Conservation (phyloP, 2,888 invertebrate genomes). For the Ectropis crepuscularia region DNA sequence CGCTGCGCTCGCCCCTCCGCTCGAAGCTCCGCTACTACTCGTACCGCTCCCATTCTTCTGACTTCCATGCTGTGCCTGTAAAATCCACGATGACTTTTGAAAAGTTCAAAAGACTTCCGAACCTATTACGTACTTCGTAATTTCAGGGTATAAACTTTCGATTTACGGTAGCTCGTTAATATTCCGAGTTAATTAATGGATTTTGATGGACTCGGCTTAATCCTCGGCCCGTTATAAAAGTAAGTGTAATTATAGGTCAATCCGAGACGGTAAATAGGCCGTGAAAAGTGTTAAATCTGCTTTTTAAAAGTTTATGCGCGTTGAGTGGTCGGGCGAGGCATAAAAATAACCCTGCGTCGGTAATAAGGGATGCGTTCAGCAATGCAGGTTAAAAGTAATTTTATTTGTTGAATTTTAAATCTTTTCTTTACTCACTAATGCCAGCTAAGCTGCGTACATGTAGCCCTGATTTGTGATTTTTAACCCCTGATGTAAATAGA, state of each 20-base stretch:
- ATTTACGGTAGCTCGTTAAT: conserved; percentile 75
- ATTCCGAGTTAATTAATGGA: conserved; percentile 80
- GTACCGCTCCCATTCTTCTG: conserved; percentile 64
- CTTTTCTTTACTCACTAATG: too few species aligned
- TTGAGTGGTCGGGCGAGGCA: conserved; percentile 28
- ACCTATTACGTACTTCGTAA: conserved; percentile 78
- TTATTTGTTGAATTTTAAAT: too few species aligned
- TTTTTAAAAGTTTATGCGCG: conserved; percentile 30
- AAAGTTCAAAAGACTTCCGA: conserved; percentile 75
- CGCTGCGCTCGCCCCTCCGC: conserved; percentile 54
- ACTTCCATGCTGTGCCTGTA: conserved; percentile 73
- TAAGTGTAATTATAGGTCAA: conserved; percentile 69
- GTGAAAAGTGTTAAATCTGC: conserved; percentile 38
- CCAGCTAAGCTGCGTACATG: too few species aligned
- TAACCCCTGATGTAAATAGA: too few species aligned
- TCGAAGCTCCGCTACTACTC: conserved; percentile 58
- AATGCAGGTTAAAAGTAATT: neutral
- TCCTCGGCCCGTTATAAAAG: conserved; percentile 61
- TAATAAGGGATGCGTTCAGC: conserved; percentile 46
- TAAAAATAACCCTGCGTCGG: conserved; percentile 48
- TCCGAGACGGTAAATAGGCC: conserved; percentile 51
- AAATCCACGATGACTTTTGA: conserved; percentile 72
- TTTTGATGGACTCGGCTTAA: conserved; percentile 74
- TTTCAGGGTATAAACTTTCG: conserved; percentile 76
- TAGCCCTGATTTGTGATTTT: too few species aligned